A percentile compares a stretch with the other conserved stretches of the same genome.
Evolutionary conservation across 30 jellyfish, hydroid and myxozoan genomes (phyloP).

Genomic region (Cassiopea andromeda): DNA sequence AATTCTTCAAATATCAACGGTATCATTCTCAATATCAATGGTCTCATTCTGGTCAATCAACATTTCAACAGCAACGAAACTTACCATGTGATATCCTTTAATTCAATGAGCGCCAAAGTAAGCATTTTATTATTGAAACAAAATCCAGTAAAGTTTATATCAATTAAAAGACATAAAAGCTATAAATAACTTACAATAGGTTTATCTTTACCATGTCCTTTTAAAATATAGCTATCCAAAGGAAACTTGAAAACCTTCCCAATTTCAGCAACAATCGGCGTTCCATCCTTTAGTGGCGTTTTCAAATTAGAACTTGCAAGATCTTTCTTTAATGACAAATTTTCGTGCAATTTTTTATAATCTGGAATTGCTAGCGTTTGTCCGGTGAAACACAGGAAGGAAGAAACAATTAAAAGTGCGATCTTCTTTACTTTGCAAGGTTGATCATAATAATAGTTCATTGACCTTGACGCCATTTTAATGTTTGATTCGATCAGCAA

Average conservation of each 20-base stretch:
- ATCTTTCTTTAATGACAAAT: slow-evolving; percentile 37
- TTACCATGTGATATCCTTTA: too few relatives aligned
- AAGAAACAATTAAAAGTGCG: neutral
- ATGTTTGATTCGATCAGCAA: neutral
- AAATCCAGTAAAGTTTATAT: neutral
- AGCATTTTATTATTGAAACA: too few relatives aligned
- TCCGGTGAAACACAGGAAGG: slow-evolving; percentile 2
- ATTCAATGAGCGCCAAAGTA: too few relatives aligned
- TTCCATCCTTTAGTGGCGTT: neutral
- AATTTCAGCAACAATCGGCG: slow-evolving; percentile 37
- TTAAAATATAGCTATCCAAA: slow-evolving; percentile 16
- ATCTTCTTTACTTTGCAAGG: slow-evolving; percentile 2
- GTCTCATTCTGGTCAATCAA: too few relatives aligned
- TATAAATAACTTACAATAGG: slow-evolving; percentile 29
- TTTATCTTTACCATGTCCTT: neutral
- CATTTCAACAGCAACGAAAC: too few relatives aligned
- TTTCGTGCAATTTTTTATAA: slow-evolving; percentile 47
- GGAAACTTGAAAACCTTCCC: slow-evolving; percentile 61
- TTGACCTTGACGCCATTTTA: slow-evolving; percentile 40
- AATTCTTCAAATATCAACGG: too few relatives aligned
- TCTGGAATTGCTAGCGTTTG: slow-evolving; percentile 54
- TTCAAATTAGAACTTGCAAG: neutral
- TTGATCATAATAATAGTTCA: slow-evolving; percentile 14
- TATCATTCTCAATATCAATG: too few relatives aligned
- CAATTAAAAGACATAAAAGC: neutral